Evolutionary conservation across 2,888 invertebrate species (phyloP), one percentile per base, ranked within the genome.

Genomic region (Disparrhopalites patrizii): DNA sequence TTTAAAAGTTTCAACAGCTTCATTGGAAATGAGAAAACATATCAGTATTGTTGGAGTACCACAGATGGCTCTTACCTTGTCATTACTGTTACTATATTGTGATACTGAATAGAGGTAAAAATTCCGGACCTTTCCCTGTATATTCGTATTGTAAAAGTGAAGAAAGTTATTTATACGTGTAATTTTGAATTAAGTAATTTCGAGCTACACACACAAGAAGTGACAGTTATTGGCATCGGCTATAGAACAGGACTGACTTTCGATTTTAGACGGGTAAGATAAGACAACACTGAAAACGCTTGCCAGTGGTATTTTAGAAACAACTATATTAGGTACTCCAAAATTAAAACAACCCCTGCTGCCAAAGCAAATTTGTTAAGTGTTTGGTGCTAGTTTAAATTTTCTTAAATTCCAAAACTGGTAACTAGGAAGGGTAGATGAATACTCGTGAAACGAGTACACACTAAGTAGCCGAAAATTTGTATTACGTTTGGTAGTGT

Each of bases 31-130:
- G n/a, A 43, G 23, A 23, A 61, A 33, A 61, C 60, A 61, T 61
- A 61, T 61, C 60, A 61, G 60, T 61, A 61, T 61, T 61, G n/a
- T 47, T 43, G 43, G 60, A 50, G 50, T 50, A 61, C 51, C 31
- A 61, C 50, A 50, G 43, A 51, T 61, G 25, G 50, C 25, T 50
- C 23, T 47, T n/a, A n/a, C n/a, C n/a, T n/a, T 47, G 10, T 15
- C 18, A 47, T n/a, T 15, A 15, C 10, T 43, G 18, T n/a, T 5
- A 18, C 7, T 43, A 47, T 47, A 47, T 47, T 1, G 18, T 3
- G 18, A 47, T 43, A 43, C 18, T n/a, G 18, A 10, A 47, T 23
- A 47, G 23, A 47, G 18, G 10, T 18, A 47, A 47, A 47, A 18
- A 18, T n/a, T n/a, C n/a, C n/a, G n/a, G n/a, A n/a, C n/a, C n/a